A percentile compares a stretch with the other conserved stretches of the same genome.
Conservation (phyloP, 2,888 invertebrate species). For the Stenurella melanura region DNA sequence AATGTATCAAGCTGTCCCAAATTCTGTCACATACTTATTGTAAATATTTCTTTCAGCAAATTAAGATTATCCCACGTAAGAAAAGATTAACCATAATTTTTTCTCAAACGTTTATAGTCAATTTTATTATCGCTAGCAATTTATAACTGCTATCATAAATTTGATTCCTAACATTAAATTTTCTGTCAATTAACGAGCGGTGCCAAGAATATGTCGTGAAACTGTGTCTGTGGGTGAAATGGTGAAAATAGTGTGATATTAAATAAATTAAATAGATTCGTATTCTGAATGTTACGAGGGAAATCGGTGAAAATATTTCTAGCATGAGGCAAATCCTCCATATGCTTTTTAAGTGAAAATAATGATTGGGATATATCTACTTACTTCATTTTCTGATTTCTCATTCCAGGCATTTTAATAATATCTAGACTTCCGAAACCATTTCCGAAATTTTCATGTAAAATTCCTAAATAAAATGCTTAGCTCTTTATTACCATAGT, state of each 20-base stretch:
- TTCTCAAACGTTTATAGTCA: conserved; percentile 25
- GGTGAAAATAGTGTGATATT: conserved; percentile 5
- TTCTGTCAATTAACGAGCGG: conserved; percentile 29
- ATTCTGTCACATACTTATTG: neutral
- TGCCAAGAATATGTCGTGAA: conserved; percentile 22
- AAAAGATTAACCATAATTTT: conserved; percentile 10
- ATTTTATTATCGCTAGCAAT: conserved; percentile 16
- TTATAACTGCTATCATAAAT: conserved; percentile 39
- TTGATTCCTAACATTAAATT: conserved; percentile 28
- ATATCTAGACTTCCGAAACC: too few relatives aligned
- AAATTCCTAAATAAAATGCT: too few relatives aligned
- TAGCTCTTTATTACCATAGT: too few relatives aligned
- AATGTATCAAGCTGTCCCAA: too few relatives aligned
- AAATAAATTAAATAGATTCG: neutral
- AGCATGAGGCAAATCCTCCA: too few relatives aligned
- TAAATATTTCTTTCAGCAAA: neutral
- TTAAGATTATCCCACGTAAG: neutral
- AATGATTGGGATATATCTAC: too few relatives aligned
- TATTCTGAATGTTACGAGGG: neutral
- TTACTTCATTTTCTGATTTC: too few relatives aligned
- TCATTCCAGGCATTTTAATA: too few relatives aligned
- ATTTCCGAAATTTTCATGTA: too few relatives aligned
- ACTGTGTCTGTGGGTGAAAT: conserved; percentile 29
- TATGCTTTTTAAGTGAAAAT: too few relatives aligned
- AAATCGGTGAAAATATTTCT: neutral